Percentiles rank a stretch among this genome's conserved stretches.
phyloP scores from a whole-genome alignment of 2,888 invertebrate genomes.

The Catonia carolina region DNA sequence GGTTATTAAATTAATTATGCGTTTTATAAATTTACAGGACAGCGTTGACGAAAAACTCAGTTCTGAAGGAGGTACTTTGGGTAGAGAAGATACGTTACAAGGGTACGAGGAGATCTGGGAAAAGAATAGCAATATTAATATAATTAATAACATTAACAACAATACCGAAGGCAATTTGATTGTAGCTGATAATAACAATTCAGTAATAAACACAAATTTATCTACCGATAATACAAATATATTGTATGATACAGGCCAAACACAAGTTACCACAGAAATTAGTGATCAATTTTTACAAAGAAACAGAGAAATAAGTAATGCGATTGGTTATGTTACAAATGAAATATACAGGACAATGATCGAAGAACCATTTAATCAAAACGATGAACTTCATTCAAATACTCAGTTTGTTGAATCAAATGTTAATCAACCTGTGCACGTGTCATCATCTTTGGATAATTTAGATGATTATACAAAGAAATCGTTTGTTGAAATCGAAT shows the following conservation, averaged over 20 bases:
- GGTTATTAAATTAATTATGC: no score
- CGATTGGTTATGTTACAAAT: conserved; percentile 8
- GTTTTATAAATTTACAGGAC: no score
- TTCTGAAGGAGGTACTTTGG: conserved; percentile 33
- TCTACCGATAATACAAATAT: not conserved
- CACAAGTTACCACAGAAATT: conserved; percentile 10
- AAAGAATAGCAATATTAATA: conserved; percentile 4
- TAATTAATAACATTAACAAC: conserved; percentile 1
- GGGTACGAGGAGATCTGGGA: conserved; percentile 37
- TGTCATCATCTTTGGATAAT: conserved; percentile 22
- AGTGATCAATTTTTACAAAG: conserved; percentile 6
- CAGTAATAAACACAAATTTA: not conserved
- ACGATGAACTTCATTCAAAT: not conserved
- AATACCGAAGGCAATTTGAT: not conserved
- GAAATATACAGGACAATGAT: conserved; percentile 11
- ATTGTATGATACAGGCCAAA: conserved; percentile 7
- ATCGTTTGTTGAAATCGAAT: conserved; percentile 26
- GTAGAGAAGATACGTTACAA: conserved; percentile 36
- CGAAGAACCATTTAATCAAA: conserved; percentile 3
- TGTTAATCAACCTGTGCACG: conserved; percentile 5
- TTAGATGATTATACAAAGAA: conserved; percentile 18
- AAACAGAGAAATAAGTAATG: conserved; percentile 8
- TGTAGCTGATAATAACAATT: conserved; percentile 2
- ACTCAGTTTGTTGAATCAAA: not conserved
- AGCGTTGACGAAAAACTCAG: not conserved